These are phyloP conservation scores for Centropyge bicolor DNA, from an alignment of 2,797 vertebrate genomes.

Conservation along the genomic window DNA sequence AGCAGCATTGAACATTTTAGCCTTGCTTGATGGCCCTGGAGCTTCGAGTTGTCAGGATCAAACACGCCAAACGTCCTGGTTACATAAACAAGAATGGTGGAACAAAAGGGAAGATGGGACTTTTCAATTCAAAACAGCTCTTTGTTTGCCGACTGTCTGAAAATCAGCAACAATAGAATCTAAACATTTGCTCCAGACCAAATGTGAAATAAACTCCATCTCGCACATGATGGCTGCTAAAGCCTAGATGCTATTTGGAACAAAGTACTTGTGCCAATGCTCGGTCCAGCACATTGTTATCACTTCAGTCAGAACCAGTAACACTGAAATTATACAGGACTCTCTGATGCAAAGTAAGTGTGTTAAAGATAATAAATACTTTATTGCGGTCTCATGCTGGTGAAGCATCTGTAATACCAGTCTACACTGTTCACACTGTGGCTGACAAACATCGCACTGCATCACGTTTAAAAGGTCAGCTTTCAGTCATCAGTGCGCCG, in stretches of 20 bases:
- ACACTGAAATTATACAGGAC: background rate
- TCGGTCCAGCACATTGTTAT: background rate
- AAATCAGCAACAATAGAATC: slow-evolving; percentile 40
- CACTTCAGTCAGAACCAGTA: slow-evolving; percentile 14
- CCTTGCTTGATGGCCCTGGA: slow-evolving; percentile 60
- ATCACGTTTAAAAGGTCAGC: slow-evolving; percentile 70
- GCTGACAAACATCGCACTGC: slow-evolving; percentile 46
- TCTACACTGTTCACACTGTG: slow-evolving; percentile 24
- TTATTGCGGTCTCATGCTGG: background rate
- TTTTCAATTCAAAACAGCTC: slow-evolving; percentile 28
- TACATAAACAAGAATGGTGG: slow-evolving; percentile 46
- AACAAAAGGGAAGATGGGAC: slow-evolving; percentile 50
- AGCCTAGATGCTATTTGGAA: too few relatives aligned
- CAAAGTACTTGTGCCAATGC: background rate
- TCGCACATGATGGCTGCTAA: slow-evolving; percentile 5
- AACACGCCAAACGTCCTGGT: slow-evolving; percentile 46
- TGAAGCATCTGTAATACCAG: slow-evolving; percentile 41
- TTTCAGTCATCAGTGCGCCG: slow-evolving; percentile 65
- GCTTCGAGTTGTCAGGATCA: slow-evolving; percentile 61
- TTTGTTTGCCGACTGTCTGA: slow-evolving; percentile 26
- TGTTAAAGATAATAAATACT: slow-evolving; percentile 20
- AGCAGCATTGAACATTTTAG: slow-evolving; percentile 60
- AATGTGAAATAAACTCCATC: slow-evolving; percentile 32
- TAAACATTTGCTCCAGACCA: slow-evolving; percentile 34
- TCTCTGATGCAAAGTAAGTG: background rate